Base-by-base conservation (phyloP, 2,888 invertebrate genomes). In the Cepaea hortensis region DNA sequence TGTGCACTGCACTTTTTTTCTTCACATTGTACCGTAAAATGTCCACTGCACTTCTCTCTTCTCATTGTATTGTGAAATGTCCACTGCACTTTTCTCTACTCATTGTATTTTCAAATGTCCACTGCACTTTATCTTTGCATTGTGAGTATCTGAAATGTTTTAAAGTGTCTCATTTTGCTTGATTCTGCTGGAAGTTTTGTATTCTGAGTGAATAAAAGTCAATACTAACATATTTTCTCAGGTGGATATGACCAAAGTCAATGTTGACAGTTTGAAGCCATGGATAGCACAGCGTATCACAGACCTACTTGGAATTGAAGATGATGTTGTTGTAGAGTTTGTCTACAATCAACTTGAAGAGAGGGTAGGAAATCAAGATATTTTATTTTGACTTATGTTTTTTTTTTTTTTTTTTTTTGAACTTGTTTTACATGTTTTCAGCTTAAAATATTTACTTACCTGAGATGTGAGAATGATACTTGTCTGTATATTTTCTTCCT, bases 241-340 rank as follows among this genome's bases (percentile, higher is more conserved):
- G 98, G 97, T 99, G 94, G 99, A 99, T 95, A 98, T 99, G 98
- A 97, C 97, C 84, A 99, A 99, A 95, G 98, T 99, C 87, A 99
- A 99, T 95, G 95, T 99, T 93, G 99, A 99, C 94, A 98, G 98
- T 77, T 96, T 99, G 93, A 98, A 99, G 94, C 99, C 99, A 90
- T 99, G 99, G 99, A 99, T 99, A 93, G 97, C 98, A 61, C 97
- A 97, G 94, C 97, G 98, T 95, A 97, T 99, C 88, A 99, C 98
- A 3, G 98, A 99, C 94, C 97, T 99, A 88, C 96, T 99, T 85
- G 98, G 98, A 92, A 97, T 99, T 95, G 99, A 99, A 95, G 99
- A 99, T 95, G 99, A 99, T 95, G 99, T 99, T 73, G 97, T 99
- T 90, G 97, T 98, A 90, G 99, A 99, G 95, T 99, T 98, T 96